These are phyloP conservation scores for Globodera rostochiensis DNA, from an alignment of 1,140 invertebrate genomes.

Conservation along the genomic window DNA sequence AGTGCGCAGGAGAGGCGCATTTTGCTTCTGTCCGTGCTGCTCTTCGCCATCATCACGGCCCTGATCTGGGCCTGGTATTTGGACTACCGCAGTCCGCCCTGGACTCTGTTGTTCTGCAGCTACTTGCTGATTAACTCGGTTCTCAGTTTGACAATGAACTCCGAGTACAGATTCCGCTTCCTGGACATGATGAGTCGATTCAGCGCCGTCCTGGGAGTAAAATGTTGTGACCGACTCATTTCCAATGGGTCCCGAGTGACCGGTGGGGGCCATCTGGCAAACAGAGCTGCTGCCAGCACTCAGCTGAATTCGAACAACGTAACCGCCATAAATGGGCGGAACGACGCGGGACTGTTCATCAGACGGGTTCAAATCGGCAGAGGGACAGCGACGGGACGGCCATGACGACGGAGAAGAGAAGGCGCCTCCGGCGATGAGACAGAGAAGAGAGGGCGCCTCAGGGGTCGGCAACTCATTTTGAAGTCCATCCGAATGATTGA, in stretches of 20 bases:
- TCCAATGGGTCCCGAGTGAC: too few species aligned
- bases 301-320: too few species aligned
- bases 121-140: constrained; percentile 22
- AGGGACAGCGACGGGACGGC: too few species aligned
- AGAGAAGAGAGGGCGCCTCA: too few species aligned
- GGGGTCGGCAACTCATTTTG: too few species aligned
- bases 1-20: constrained; percentile 21
- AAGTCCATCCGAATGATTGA: too few species aligned
- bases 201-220: neutral
- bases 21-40: constrained; percentile 22
- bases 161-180: constrained; percentile 18
- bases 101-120: constrained; percentile 22
- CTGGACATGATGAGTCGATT: neutral
- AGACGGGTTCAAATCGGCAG: too few species aligned
- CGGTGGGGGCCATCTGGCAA: too few species aligned
- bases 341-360: neutral
- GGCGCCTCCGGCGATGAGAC: too few species aligned
- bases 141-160: constrained; percentile 26
- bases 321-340: neutral
- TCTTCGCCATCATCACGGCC: constrained; percentile 25
- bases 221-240: too few species aligned
- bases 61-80: constrained; percentile 28
- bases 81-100: constrained; percentile 18
- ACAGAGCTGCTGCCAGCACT: too few species aligned
- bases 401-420: too few species aligned